Conservation (phyloP, 2,113 vertebrate genomes). For the Lepus timidus region DNA sequence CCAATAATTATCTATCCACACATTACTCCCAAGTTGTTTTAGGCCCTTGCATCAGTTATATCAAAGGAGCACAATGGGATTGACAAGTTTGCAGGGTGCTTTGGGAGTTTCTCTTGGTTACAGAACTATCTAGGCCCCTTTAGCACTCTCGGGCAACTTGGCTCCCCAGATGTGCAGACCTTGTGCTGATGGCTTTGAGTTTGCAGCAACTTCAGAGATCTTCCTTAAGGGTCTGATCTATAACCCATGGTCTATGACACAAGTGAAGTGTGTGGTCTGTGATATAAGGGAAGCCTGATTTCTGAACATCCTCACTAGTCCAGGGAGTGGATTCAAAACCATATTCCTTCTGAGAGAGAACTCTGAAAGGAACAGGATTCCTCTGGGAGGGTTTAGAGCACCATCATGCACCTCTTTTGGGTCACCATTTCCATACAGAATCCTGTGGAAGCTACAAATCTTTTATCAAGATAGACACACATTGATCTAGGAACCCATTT, state of each 20-base stretch:
- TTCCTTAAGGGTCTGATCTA: background rate
- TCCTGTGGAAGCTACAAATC: background rate
- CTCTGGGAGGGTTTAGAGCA: background rate
- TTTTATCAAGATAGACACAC: background rate
- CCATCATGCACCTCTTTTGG: background rate
- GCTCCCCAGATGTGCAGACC: background rate
- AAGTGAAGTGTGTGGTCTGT: background rate
- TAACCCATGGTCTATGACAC: background rate
- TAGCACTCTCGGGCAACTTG: background rate
- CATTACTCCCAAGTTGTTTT: background rate
- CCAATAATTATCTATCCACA: background rate
- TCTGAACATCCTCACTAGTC: background rate
- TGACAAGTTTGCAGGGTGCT: background rate
- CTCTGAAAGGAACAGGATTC: background rate
- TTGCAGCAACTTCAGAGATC: background rate
- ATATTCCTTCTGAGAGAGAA: background rate
- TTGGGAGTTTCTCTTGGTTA: background rate
- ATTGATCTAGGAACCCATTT: background rate
- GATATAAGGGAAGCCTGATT: background rate
- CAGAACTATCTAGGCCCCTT: constrained; percentile 13
- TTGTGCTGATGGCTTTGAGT: background rate
- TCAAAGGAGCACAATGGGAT: background rate
- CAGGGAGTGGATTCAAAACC: background rate
- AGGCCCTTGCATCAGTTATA: background rate
- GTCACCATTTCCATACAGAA: background rate